Evolutionary conservation across 2,888 invertebrate species (phyloP), one percentile per base, ranked within the genome.

Genomic region (Ashinkailepas kermadecensis): DNA sequence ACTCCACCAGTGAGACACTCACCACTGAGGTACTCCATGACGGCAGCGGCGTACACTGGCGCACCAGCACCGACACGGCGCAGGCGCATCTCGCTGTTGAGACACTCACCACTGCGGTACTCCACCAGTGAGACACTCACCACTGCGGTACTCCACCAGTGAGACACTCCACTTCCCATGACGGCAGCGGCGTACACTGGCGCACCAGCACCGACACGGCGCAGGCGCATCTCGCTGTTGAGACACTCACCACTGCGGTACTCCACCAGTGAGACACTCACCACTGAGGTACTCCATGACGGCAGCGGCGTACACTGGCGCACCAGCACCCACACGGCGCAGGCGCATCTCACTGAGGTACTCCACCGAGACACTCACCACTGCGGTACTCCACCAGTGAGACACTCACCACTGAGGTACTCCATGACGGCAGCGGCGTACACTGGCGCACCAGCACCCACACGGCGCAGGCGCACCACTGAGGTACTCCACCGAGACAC

Each of bases 201-300:
- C n/a, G n/a, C n/a, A n/a, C n/a, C n/a, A n/a, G n/a, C n/a, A n/a
- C n/a, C n/a, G n/a, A n/a, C n/a, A n/a, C n/a, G n/a, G n/a, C n/a
- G n/a, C n/a, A n/a, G n/a, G n/a, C n/a, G n/a, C n/a, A n/a, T n/a
- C n/a, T n/a, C n/a, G n/a, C n/a, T n/a, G n/a, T 1, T 39, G 4
- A 39, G 39, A 39, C 39, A 39, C 39, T 39, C 39, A 39, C 39
- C 39, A 39, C 2, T 39, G 39, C 1, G 39, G 4, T 39, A 39
- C 39, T 67, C 18, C 64, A 13, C 64, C 65, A 12, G n/a, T 23
- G 23, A 65, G 65, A 39, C 39, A 39, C 39, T 4, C 39, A 39
- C 39, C 89, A 84, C 88, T 88, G n/a, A 89, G 86, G 84, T 89
- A 89, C 84, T 39, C 89, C n/a, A n/a, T n/a, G n/a, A n/a, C n/a